Conservation (phyloP, 2,113 vertebrate genomes). For the Melanerpes formicivorus region DNA sequence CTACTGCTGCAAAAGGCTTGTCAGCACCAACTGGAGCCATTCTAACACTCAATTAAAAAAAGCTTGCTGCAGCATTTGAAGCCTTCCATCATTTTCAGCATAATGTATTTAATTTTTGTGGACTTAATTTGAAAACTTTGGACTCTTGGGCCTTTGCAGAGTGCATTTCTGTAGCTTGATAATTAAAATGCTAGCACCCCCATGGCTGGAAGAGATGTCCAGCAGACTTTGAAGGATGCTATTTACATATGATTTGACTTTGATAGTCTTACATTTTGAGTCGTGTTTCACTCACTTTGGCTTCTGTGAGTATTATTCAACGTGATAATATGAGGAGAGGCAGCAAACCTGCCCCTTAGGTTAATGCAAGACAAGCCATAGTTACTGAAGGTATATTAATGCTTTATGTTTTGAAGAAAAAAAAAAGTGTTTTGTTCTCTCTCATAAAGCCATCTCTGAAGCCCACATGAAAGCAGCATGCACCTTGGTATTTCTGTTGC, state of each 20-base stretch:
- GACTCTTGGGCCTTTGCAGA: neutral
- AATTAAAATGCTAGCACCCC: neutral
- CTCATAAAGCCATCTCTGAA: neutral
- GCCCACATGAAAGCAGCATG: neutral
- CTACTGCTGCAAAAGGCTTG: neutral
- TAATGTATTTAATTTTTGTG: conserved; percentile 23
- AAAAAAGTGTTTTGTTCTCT: neutral
- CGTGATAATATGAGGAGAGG: neutral
- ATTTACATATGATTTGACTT: conserved; percentile 43
- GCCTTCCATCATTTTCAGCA: neutral
- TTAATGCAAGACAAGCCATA: conserved; percentile 2
- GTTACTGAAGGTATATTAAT: neutral
- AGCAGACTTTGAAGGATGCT: conserved; percentile 40
- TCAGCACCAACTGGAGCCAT: neutral
- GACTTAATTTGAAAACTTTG: conserved; percentile 20
- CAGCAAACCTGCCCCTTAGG: neutral
- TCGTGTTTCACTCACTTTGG: conserved; percentile 2
- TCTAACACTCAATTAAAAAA: neutral
- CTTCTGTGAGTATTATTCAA: neutral
- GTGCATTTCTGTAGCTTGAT: neutral
- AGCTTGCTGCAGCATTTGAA: conserved; percentile 28
- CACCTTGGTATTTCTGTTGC: neutral
- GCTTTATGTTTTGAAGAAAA: neutral
- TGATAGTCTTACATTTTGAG: neutral
- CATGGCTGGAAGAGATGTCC: neutral